Percentiles rank a stretch among this genome's conserved stretches.
Conservation (phyloP, 2,113 vertebrate genomes). For the Solea senegalensis region DNA sequence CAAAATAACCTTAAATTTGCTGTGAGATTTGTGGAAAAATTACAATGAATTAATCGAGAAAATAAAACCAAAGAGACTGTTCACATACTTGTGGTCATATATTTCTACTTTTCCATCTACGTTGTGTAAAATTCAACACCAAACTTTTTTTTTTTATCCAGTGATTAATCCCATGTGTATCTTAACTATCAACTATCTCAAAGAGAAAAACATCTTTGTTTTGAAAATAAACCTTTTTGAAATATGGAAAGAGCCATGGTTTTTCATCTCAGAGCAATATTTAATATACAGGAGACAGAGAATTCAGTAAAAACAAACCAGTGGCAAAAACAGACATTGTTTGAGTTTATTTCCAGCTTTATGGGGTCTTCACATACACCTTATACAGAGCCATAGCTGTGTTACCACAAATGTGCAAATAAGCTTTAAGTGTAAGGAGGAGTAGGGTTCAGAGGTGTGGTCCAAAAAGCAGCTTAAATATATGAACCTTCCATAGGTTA, state of each 20-base stretch:
- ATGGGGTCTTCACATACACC: conserved; percentile 33
- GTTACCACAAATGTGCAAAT: conserved; percentile 70
- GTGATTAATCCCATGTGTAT: conserved; percentile 6
- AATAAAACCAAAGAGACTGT: conserved; percentile 1
- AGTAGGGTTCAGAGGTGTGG: conserved; percentile 14
- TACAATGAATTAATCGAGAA: not conserved
- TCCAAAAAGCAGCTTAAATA: conserved; percentile 62
- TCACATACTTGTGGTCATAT: conserved; percentile 17
- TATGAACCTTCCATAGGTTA: conserved; percentile 42
- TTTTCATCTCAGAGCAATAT: conserved; percentile 49
- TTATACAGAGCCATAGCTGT: conserved; percentile 45
- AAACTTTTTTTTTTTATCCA: conserved; percentile 16
- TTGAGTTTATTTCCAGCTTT: conserved; percentile 64
- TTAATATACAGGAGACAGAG: conserved; percentile 85
- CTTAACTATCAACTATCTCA: not conserved
- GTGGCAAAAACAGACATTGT: conserved; percentile 21
- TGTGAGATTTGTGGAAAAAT: not conserved
- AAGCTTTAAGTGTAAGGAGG: conserved; percentile 45
- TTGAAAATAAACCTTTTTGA: not conserved
- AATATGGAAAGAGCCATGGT: conserved; percentile 12
- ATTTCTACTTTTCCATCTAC: not conserved
- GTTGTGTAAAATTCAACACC: not conserved
- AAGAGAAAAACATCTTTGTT: not conserved
- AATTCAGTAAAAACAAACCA: conserved; percentile 83
- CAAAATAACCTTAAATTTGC: too few species aligned